Evolutionary conservation across 2,113 vertebrate genomes (phyloP).

Genomic region (Melanostigma gelatinosum): DNA sequence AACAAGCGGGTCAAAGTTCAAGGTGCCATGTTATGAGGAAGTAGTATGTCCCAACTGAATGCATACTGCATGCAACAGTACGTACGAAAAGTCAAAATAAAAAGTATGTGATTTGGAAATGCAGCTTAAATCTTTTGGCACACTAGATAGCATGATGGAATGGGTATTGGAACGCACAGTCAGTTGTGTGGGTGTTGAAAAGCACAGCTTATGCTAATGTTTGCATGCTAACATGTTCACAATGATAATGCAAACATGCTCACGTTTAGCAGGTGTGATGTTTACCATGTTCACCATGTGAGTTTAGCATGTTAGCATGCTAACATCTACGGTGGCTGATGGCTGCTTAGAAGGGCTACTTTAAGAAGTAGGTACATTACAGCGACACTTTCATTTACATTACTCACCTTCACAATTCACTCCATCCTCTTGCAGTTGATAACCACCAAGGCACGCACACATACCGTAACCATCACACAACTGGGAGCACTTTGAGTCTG

Average conservation of each 20-base stretch:
- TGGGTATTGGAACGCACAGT: no score
- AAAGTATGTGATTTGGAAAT: no score
- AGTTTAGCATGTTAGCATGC: not conserved
- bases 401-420: conserved; percentile 89
- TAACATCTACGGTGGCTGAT: not conserved
- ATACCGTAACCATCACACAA: conserved; percentile 86
- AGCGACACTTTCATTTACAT: not conserved
- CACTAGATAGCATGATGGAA: no score
- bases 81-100: no score
- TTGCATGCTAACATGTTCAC: not conserved
- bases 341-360: not conserved
- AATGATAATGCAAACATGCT: not conserved
- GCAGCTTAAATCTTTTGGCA: no score
- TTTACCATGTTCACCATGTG: not conserved
- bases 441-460: conserved; percentile 89
- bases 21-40: no score
- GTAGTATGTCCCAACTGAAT: no score
- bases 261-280: not conserved
- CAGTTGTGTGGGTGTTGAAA: no score
- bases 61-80: no score
- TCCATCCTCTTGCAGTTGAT: conserved; percentile 87
- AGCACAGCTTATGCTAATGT: not conserved
- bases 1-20: no score
- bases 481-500: conserved; percentile 85
- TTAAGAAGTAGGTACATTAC: not conserved